Evolutionary conservation across 2,113 vertebrate species (phyloP).

Genomic region (Gallinago undulata): DNA sequence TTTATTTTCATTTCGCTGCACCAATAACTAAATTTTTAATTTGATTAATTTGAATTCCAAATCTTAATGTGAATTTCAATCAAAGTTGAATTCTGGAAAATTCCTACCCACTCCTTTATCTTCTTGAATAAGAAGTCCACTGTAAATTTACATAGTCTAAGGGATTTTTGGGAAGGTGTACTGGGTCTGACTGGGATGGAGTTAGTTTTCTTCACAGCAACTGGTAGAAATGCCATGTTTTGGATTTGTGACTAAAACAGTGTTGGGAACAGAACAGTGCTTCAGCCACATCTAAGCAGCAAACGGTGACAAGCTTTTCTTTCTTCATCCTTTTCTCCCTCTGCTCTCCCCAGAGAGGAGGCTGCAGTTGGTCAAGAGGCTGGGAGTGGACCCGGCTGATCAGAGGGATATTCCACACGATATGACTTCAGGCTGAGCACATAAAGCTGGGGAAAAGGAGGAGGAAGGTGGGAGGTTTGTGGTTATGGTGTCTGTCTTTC

Average conservation of each 20-base stretch:
- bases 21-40: neutral
- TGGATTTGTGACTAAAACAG: neutral
- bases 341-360: neutral
- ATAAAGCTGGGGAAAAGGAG: neutral
- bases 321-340: neutral
- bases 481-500: neutral
- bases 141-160: neutral
- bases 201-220: neutral
- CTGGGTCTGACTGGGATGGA: neutral
- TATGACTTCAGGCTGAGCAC: neutral
- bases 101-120: neutral
- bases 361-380: neutral
- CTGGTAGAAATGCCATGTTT: neutral
- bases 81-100: neutral
- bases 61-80: neutral
- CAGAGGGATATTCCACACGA: neutral
- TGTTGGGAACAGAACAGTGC: neutral
- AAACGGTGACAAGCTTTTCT: neutral
- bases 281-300: neutral
- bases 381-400: neutral
- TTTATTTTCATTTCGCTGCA: neutral
- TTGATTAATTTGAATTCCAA: neutral
- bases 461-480: neutral
- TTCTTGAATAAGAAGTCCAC: neutral
- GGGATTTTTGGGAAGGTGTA: neutral